These are phyloP conservation scores for Gadus macrocephalus DNA, from an alignment of 2,113 vertebrate genomes.

Conservation along the genomic window DNA sequence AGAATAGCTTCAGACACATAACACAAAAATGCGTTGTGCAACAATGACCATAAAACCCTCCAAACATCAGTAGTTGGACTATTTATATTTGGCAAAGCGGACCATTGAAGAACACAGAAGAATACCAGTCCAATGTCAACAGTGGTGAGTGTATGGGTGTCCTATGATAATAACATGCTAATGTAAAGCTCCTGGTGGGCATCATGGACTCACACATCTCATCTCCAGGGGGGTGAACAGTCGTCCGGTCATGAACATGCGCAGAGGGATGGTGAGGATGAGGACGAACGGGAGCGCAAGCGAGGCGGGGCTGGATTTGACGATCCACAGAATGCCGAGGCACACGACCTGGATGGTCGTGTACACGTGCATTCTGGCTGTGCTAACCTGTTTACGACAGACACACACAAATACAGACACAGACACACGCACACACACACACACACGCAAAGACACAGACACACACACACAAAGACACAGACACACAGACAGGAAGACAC, in stretches of 20 bases:
- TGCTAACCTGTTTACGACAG: slow-evolving; percentile 78
- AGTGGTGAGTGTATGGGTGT: not conserved
- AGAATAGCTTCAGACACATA: no score
- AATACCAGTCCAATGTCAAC: no score
- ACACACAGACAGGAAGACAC: no score
- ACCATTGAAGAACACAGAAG: no score
- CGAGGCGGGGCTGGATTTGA: slow-evolving; percentile 78
- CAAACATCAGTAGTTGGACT: no score
- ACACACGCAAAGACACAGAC: no score
- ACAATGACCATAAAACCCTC: no score
- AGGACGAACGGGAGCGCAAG: slow-evolving; percentile 89
- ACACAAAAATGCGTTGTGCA: no score
- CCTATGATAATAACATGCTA: not conserved
- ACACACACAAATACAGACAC: no score
- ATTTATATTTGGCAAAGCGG: no score
- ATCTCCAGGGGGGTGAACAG: slow-evolving; percentile 84
- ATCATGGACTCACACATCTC: slow-evolving; percentile 78
- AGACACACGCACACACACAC: no score
- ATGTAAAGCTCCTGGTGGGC: not conserved
- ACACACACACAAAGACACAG: no score
- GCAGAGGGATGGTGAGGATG: slow-evolving; percentile 91
- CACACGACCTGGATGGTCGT: slow-evolving; percentile 81
- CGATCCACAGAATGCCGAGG: slow-evolving; percentile 79
- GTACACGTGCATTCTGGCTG: slow-evolving; percentile 91
- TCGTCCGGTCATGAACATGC: slow-evolving; percentile 78